A percentile compares a stretch with the other conserved stretches of the same genome.
phyloP scores from a whole-genome alignment of 2,113 vertebrate genomes.

The Sinocyclocheilus anophthalmus region DNA sequence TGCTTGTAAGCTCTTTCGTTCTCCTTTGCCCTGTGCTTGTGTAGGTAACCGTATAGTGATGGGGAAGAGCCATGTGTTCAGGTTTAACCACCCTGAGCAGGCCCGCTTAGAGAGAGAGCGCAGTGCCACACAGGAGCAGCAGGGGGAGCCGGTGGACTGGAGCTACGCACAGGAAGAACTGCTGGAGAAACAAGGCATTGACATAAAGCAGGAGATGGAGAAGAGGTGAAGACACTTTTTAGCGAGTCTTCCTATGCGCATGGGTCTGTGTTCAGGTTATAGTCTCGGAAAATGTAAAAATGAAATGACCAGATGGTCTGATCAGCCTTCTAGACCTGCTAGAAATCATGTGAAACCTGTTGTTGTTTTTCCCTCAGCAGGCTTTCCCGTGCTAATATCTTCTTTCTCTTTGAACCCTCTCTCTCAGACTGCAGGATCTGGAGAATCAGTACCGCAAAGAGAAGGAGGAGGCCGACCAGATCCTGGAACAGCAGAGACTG shows the following conservation, averaged over 20 bases:
- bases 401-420: not conserved
- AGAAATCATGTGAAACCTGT: no score
- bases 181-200: slow-evolving; percentile 88
- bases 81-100: slow-evolving; percentile 93
- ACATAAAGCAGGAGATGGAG: slow-evolving; percentile 93
- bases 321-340: not conserved
- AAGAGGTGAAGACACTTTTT: slow-evolving; percentile 73
- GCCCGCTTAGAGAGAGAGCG: slow-evolving; percentile 84
- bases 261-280: no score
- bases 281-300: not conserved
- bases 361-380: not conserved
- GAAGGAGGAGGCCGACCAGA: slow-evolving; percentile 88
- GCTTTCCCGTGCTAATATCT: not conserved
- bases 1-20: not conserved
- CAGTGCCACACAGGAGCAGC: slow-evolving; percentile 74
- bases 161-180: slow-evolving; percentile 87
- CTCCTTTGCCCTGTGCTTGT: not conserved
- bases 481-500: slow-evolving; percentile 83
- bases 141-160: slow-evolving; percentile 86
- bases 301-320: no score
- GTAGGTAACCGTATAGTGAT: slow-evolving; percentile 88
- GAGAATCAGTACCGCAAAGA: slow-evolving; percentile 86
- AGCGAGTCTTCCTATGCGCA: no score
- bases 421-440: slow-evolving; percentile 83
- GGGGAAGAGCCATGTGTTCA: slow-evolving; percentile 91